Conservation (phyloP, 2,888 invertebrate species). For the Drosophila nigritarsus region DNA sequence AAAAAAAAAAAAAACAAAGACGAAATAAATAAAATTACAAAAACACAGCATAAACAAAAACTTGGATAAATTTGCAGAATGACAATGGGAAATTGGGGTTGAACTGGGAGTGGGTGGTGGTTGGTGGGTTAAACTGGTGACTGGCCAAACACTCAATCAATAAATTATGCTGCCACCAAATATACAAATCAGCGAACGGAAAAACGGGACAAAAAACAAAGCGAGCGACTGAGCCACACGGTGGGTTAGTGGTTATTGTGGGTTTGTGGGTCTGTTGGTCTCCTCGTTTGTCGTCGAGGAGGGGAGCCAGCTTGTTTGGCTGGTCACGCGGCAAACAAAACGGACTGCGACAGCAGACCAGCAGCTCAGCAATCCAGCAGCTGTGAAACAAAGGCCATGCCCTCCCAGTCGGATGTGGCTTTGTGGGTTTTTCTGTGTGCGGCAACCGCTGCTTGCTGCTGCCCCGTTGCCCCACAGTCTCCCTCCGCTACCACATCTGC, state of each 20-base stretch:
- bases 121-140: slow-evolving; percentile 23
- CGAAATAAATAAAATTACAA: slow-evolving; percentile 1
- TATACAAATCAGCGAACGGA: slow-evolving; percentile 71
- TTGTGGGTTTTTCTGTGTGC: slow-evolving; percentile 73
- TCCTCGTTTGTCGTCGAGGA: not conserved
- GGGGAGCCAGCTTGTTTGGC: slow-evolving; percentile 64
- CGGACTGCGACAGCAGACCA: slow-evolving; percentile 36
- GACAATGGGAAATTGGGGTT: slow-evolving; percentile 57
- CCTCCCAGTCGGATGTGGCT: slow-evolving; percentile 76
- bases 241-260: slow-evolving; percentile 19
- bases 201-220: slow-evolving; percentile 41
- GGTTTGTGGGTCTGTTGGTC: slow-evolving; percentile 12
- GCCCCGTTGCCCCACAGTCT: not conserved
- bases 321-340: slow-evolving; percentile 72
- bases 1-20: slow-evolving; percentile 14
- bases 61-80: slow-evolving; percentile 49
- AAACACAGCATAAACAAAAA: slow-evolving; percentile 16
- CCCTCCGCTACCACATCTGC: slow-evolving; percentile 51
- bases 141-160: slow-evolving; percentile 80
- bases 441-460: slow-evolving; percentile 48
- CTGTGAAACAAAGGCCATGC: slow-evolving; percentile 68
- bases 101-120: slow-evolving; percentile 4
- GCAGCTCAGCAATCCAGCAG: slow-evolving; percentile 43
- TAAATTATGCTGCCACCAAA: slow-evolving; percentile 80
- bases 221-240: not conserved